Base-by-base conservation (phyloP, 1,140 invertebrate species). In the Drosophila pectinifera region DNA sequence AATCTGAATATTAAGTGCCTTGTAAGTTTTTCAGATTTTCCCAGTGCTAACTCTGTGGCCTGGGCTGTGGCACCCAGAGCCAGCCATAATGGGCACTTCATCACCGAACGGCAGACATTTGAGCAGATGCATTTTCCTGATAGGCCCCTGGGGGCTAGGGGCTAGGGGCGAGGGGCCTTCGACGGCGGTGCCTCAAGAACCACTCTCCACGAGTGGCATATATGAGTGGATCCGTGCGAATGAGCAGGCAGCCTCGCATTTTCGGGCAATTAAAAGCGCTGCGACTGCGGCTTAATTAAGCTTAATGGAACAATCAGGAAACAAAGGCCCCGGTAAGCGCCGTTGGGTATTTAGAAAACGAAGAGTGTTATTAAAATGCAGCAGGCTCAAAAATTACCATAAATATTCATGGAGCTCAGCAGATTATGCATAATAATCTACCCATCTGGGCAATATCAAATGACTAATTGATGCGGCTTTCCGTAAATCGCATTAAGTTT, bases 101-200 rank as follows among this genome's bases (percentile, higher is more conserved):
- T 46, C 31, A 18, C 26, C 41, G 34, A 18, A 13, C 28, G 18
- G 7, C 63, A 31, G 61, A 49, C 63, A 65, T 22, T 67, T n/a
- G 63, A 38, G 48, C 31, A 69, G 67, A 68, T 70, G 63, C 39
- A 55, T 68, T 69, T 69, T 34, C 39, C 36, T 18, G 62, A 54
- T 67, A 68, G 28, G 48, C 62, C 62, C 22, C 18, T 28, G 36
- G 20, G 5, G 22, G n/a, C n/a, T n/a, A n/a, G n/a, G n/a, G n/a
- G n/a, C n/a, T n/a, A n/a, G n/a, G n/a, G n/a, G n/a, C n/a, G n/a
- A n/a, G n/a, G n/a, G n/a, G n/a, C n/a, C n/a, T n/a, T n/a, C n/a
- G n/a, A n/a, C n/a, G n/a, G 13, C 22, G 42, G 43, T 38, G 20
- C 36, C 43, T 42, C 34, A 67, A 69, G 62, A 36, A 49, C 13